A percentile compares a stretch with the other conserved stretches of the same genome.
Conservation (phyloP, 30 jellyfish, hydroid and myxozoan genomes). For the Hydra vulgaris region DNA sequence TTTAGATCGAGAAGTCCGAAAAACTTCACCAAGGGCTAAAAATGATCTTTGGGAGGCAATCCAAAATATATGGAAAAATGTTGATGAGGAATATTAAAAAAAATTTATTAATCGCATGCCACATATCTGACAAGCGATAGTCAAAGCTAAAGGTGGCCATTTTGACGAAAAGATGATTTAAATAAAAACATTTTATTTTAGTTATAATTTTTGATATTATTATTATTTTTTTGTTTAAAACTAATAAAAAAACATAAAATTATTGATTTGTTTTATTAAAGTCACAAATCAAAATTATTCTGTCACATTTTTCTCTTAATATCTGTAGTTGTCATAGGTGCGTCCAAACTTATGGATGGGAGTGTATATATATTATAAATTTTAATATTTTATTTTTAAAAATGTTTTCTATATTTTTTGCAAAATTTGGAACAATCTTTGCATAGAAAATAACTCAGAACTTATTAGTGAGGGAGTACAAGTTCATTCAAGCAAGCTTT, state of each 20-base stretch:
- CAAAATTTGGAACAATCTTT: too few species aligned
- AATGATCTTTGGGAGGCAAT: too few species aligned
- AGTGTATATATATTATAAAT: too few species aligned
- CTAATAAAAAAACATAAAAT: not conserved
- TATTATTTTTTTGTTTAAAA: too few species aligned
- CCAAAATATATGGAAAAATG: not conserved
- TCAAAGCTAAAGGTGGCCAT: not conserved
- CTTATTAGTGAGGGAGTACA: too few species aligned
- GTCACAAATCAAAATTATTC: not conserved
- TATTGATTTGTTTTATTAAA: too few species aligned
- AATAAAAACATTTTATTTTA: not conserved
- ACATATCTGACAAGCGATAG: not conserved
- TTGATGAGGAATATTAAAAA: not conserved
- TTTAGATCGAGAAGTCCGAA: too few species aligned
- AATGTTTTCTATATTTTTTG: too few species aligned
- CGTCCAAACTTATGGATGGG: not conserved
- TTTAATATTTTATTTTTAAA: too few species aligned
- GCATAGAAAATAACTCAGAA: too few species aligned
- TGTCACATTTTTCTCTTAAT: not conserved
- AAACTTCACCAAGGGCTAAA: too few species aligned
- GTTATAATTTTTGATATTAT: not conserved
- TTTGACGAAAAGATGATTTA: not conserved
- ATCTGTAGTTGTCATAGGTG: not conserved
- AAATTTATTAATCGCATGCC: not conserved
- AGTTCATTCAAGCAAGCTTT: too few species aligned